These are phyloP conservation scores for Drosophila watanabei DNA, from an alignment of 1,140 invertebrate species.

Conservation along the genomic window DNA sequence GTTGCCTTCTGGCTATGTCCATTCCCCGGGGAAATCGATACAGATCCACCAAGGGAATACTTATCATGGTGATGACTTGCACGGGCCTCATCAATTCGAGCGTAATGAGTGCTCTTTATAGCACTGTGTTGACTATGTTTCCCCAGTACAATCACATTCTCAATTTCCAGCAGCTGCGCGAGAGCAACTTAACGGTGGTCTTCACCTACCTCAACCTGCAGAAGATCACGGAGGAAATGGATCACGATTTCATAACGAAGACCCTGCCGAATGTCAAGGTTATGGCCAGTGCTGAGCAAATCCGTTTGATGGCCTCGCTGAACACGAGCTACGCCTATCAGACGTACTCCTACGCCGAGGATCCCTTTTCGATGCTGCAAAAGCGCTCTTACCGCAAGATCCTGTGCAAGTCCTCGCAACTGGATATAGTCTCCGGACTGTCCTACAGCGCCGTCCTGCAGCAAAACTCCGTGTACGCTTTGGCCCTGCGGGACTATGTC, in stretches of 20 bases:
- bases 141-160: slow-evolving; percentile 17
- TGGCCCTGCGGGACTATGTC: not conserved
- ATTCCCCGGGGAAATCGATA: not conserved
- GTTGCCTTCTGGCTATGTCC: slow-evolving; percentile 19
- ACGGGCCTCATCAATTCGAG: not conserved
- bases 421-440: not conserved
- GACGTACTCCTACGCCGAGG: not conserved
- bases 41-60: not conserved
- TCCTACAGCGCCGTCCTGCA: not conserved
- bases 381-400: not conserved
- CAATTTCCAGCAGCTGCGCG: not conserved
- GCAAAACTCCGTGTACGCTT: not conserved
- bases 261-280: not conserved
- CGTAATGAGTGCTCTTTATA: slow-evolving; percentile 2
- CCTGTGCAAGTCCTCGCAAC: not conserved
- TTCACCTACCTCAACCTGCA: not conserved
- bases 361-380: slow-evolving; percentile 2
- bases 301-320: not conserved
- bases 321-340: slow-evolving; percentile 6
- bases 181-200: slow-evolving; percentile 4
- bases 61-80: not conserved
- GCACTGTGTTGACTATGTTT: slow-evolving; percentile 23
- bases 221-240: not conserved
- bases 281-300: not conserved
- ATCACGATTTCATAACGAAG: not conserved